Base-by-base conservation (phyloP, 2,888 invertebrate genomes). In the Agrotis puta region DNA sequence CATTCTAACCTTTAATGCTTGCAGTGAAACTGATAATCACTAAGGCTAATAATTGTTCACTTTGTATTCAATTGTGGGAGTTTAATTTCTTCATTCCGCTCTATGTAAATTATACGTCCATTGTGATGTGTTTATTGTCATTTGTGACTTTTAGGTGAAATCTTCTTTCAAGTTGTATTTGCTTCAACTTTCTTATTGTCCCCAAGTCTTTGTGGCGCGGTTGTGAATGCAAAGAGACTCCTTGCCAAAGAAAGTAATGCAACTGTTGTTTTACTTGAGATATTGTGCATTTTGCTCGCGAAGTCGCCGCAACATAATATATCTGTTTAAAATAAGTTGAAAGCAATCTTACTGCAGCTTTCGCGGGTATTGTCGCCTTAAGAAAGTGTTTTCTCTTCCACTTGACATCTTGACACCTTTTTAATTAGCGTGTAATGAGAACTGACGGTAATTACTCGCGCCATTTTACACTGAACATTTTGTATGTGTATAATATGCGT, bases 361-460 rank as follows among this genome's bases (percentile, higher is more conserved):
- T 89, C 90, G 71, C 87, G 58, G 64, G 77, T 82, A 83, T 88
- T 84, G 80, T 76, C 82, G 83, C 82, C 63, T 33, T 80, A 83
- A 80, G 88, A 88, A 87, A 87, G 83, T 83, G 77, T 84, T 86
- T 87, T 84, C 81, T 74, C 78, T 66, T 56, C 24, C 48, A 59
- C 56, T 69, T 74, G 59, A 45, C 61, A 48, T 57, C 47, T 73
- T 84, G 68, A 77, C 77, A 77, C 68, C 48, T 68, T 66, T 61
- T 64, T 73, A 68, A 70, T 83, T 64, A 74, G 48, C 24, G 64
- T 73, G 54, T 63, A 67, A 59, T 57, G 66, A 43, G 71, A 68
- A 67, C 57, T 22, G 16, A 20, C 54, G 20, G 61, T 53, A 59
- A 57, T 77, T 45, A 45, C 33, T 22, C 20, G 13, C 11, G 20